Percentiles rank a stretch among this genome's conserved stretches.
These are phyloP conservation scores for Pseudachorutes palmiensis DNA, from an alignment of 1,140 invertebrate species.

Conservation along the genomic window DNA sequence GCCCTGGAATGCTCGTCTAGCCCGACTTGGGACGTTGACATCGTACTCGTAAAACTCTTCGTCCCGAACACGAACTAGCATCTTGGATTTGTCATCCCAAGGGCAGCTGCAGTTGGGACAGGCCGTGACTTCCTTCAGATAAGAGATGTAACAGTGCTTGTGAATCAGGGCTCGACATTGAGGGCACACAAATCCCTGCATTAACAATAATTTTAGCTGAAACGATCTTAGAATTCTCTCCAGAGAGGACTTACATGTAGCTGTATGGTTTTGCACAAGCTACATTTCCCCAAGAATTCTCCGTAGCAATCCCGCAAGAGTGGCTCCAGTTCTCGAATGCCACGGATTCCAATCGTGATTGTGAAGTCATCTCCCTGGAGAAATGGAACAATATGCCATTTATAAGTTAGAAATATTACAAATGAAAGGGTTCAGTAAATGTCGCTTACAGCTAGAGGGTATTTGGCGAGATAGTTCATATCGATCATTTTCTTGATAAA, in stretches of 20 bases:
- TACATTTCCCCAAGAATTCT: slow-evolving; percentile 21
- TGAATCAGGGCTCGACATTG: not conserved
- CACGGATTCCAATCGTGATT: slow-evolving; percentile 27
- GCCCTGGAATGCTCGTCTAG: no score
- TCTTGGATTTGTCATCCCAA: not conserved
- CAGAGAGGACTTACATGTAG: slow-evolving; percentile 19
- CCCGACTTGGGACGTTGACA: no score
- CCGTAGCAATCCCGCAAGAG: slow-evolving; percentile 22
- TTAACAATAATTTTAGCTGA: not conserved
- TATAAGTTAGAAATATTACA: not conserved
- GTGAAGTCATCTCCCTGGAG: slow-evolving; percentile 18
- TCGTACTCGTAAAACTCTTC: no score
- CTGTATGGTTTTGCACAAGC: slow-evolving; percentile 21
- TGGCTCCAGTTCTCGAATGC: slow-evolving; percentile 31
- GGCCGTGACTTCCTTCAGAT: not conserved
- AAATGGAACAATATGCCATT: not conserved
- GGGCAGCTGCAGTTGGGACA: not conserved
- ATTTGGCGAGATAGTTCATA: slow-evolving; percentile 27
- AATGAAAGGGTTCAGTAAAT: not conserved
- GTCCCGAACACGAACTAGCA: not conserved
- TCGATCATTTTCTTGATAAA: slow-evolving; percentile 27
- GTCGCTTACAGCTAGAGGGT: not conserved
- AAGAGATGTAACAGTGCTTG: not conserved
- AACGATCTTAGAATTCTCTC: not conserved
- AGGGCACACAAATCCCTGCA: not conserved